These are phyloP conservation scores for Hydrotaea diabolus DNA, from an alignment of 2,888 invertebrate genomes.

Conservation along the genomic window DNA sequence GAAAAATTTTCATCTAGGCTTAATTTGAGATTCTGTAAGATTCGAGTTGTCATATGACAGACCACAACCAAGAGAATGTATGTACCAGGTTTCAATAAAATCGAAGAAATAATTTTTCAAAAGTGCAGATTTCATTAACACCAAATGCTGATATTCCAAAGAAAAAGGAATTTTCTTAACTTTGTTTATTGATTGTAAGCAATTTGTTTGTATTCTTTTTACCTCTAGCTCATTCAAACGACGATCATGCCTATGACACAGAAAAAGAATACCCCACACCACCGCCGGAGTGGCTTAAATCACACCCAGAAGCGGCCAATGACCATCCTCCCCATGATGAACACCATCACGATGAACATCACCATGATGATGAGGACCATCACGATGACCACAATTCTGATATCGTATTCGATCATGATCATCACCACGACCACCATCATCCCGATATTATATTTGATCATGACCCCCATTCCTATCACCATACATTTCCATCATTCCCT, in stretches of 20 bases:
- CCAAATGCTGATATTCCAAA: too few relatives aligned
- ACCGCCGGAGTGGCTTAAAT: constrained; percentile 78
- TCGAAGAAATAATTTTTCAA: too few relatives aligned
- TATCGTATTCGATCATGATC: constrained; percentile 66
- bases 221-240: constrained; percentile 38
- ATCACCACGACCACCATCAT: constrained; percentile 70
- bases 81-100: too few relatives aligned
- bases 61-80: too few relatives aligned
- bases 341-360: constrained; percentile 70
- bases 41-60: too few relatives aligned
- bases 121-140: too few relatives aligned
- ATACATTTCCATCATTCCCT: constrained; percentile 65
- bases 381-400: constrained; percentile 65
- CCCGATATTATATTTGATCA: constrained; percentile 60
- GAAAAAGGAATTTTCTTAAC: too few relatives aligned
- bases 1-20: too few relatives aligned
- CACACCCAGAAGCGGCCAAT: constrained; percentile 73
- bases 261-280: constrained; percentile 78
- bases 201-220: background rate
- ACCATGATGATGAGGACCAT: constrained; percentile 69
- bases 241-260: constrained; percentile 73
- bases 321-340: constrained; percentile 67
- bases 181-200: too few relatives aligned
- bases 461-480: constrained; percentile 68
- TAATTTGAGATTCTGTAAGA: too few relatives aligned